These are phyloP conservation scores for Thereva nobilitata DNA, from an alignment of 2,888 invertebrate genomes.

Conservation along the genomic window DNA sequence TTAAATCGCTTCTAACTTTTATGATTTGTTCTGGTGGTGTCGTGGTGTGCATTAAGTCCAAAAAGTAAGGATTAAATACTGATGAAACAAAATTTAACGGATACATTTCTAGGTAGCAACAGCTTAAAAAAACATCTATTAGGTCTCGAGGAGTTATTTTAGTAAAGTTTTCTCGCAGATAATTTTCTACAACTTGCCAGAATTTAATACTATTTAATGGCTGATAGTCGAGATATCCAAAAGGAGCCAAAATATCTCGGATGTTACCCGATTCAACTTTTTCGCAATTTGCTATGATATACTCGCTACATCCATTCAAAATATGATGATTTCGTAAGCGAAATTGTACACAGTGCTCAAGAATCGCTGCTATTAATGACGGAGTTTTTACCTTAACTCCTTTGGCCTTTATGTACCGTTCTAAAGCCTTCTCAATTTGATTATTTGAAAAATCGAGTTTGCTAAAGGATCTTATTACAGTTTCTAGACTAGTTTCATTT, in stretches of 20 bases:
- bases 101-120: slow-evolving; percentile 66
- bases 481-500: slow-evolving; percentile 63
- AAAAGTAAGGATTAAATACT: slow-evolving; percentile 66
- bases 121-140: slow-evolving; percentile 66
- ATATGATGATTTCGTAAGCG: slow-evolving; percentile 63
- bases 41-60: slow-evolving; percentile 61
- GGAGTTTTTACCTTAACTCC: slow-evolving; percentile 59
- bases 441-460: slow-evolving; percentile 63
- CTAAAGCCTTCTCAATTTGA: slow-evolving; percentile 64
- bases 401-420: slow-evolving; percentile 65
- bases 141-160: slow-evolving; percentile 64
- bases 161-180: slow-evolving; percentile 62
- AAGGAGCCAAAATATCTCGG: slow-evolving; percentile 64
- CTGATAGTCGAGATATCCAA: slow-evolving; percentile 65
- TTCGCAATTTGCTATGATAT: slow-evolving; percentile 60
- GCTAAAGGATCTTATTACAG: slow-evolving; percentile 62
- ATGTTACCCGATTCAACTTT: slow-evolving; percentile 62
- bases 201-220: slow-evolving; percentile 61
- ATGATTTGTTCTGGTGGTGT: slow-evolving; percentile 57
- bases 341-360: slow-evolving; percentile 66
- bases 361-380: slow-evolving; percentile 64
- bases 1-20: slow-evolving; percentile 61
- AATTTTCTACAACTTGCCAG: slow-evolving; percentile 63
- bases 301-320: slow-evolving; percentile 64
- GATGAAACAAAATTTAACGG: slow-evolving; percentile 65